Conservation (phyloP, 2,113 vertebrate genomes). For the Seriola dumerili region DNA sequence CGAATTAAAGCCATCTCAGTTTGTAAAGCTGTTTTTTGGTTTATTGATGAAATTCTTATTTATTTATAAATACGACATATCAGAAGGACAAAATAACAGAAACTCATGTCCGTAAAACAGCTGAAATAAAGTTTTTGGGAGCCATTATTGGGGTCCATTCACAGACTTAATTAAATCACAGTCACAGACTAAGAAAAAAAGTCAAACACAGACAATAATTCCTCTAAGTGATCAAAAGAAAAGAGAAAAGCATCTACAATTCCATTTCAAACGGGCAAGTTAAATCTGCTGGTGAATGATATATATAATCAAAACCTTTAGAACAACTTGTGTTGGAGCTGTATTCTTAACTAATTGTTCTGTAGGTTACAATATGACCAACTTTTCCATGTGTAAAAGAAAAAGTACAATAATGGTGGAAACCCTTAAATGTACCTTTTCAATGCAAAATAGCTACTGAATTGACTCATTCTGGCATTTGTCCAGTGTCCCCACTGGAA, state of each 20-base stretch:
- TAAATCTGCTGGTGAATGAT: too few relatives aligned
- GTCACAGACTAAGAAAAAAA: too few relatives aligned
- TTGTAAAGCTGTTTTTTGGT: neutral
- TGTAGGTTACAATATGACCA: neutral
- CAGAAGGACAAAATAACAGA: neutral
- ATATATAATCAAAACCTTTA: too few relatives aligned
- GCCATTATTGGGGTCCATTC: too few relatives aligned
- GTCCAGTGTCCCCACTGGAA: constrained; percentile 46
- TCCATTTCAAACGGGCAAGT: too few relatives aligned
- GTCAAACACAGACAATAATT: too few relatives aligned
- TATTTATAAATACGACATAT: neutral
- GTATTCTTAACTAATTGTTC: neutral
- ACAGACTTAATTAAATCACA: too few relatives aligned
- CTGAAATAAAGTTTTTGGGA: too few relatives aligned
- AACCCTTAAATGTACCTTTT: neutral
- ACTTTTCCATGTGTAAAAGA: neutral
- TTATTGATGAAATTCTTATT: neutral
- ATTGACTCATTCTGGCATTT: constrained; percentile 30
- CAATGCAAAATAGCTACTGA: neutral
- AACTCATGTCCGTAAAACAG: neutral
- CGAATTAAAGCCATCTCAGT: constrained; percentile 1
- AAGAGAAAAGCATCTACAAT: too few relatives aligned
- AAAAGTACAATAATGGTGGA: neutral
- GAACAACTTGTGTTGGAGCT: too few relatives aligned
- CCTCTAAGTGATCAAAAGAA: neutral